Conservation (phyloP, 2,888 invertebrate genomes). For the Andrena hattorfiana region DNA sequence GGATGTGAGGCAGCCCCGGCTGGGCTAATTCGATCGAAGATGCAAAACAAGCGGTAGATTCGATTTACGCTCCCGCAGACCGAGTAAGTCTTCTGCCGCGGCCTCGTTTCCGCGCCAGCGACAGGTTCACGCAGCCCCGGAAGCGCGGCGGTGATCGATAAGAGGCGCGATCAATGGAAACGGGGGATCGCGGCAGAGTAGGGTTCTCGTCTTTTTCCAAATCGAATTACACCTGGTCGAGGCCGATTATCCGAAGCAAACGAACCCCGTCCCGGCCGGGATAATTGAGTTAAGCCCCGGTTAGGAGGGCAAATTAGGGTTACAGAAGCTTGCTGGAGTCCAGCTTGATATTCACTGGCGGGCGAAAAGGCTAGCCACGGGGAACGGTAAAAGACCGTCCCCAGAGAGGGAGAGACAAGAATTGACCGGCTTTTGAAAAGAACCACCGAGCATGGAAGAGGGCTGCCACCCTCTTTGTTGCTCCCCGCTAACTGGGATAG, state of each 20-base stretch:
- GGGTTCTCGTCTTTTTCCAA: slow-evolving; percentile 33
- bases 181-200: neutral
- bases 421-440: slow-evolving; percentile 51
- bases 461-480: neutral
- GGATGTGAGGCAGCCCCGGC: neutral
- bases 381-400: slow-evolving; percentile 4
- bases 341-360: slow-evolving; percentile 40
- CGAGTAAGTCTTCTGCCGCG: slow-evolving; percentile 47
- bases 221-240: slow-evolving; percentile 56
- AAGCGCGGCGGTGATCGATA: slow-evolving; percentile 32
- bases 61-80: slow-evolving; percentile 40
- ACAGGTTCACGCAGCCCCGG: slow-evolving; percentile 21
- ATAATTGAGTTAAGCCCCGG: slow-evolving; percentile 62
- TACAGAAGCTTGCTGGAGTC: slow-evolving; percentile 43
- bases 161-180: slow-evolving; percentile 17
- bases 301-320: slow-evolving; percentile 60
- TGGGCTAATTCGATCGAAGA: slow-evolving; percentile 51
- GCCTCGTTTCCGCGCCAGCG: slow-evolving; percentile 13
- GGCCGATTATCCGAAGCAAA: slow-evolving; percentile 56
- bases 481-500: neutral
- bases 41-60: slow-evolving; percentile 55
- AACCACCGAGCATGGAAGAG: slow-evolving; percentile 24
- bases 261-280: slow-evolving; percentile 32
- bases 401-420: slow-evolving; percentile 29
- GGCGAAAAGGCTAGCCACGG: slow-evolving; percentile 43